Percentiles rank a stretch among this genome's conserved stretches.
phyloP scores from a whole-genome alignment of 2,888 invertebrate species.

The Microplitis manilae region DNA sequence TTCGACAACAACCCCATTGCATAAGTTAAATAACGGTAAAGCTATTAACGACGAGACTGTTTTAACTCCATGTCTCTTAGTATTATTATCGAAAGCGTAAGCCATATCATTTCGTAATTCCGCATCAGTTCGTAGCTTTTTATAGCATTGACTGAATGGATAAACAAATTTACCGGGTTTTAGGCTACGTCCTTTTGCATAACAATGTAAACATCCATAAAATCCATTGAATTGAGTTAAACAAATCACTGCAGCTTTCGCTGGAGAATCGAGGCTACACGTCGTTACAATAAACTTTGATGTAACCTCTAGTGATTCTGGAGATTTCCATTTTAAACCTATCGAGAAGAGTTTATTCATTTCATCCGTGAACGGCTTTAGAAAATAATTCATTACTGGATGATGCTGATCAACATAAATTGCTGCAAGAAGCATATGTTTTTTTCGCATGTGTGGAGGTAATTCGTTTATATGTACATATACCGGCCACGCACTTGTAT shows the following conservation, averaged over 20 bases:
- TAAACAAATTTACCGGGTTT: slow-evolving; percentile 1
- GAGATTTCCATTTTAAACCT: slow-evolving; percentile 36
- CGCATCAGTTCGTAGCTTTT: not conserved
- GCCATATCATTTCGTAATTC: not conserved
- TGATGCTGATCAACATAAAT: slow-evolving; percentile 34
- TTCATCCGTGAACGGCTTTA: slow-evolving; percentile 29
- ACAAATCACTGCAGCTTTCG: slow-evolving; percentile 28
- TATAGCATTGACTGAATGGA: not conserved
- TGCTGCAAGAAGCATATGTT: slow-evolving; percentile 28
- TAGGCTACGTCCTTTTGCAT: slow-evolving; percentile 14
- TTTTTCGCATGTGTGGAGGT: too few relatives aligned
- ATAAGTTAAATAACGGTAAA: slow-evolving; percentile 31
- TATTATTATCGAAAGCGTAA: not conserved
- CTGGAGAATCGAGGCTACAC: slow-evolving; percentile 39
- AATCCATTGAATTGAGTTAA: slow-evolving; percentile 31
- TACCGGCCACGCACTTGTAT: slow-evolving; percentile 42
- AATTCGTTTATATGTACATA: slow-evolving; percentile 25
- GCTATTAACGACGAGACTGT: not conserved
- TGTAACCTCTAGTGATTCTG: not conserved
- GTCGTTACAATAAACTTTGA: slow-evolving; percentile 18
- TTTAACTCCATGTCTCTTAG: not conserved
- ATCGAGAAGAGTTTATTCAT: slow-evolving; percentile 7
- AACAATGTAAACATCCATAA: slow-evolving; percentile 44
- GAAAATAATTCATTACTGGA: slow-evolving; percentile 30
- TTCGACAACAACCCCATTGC: slow-evolving; percentile 27